A percentile compares a stretch with the other conserved stretches of the same genome.
phyloP scores from a whole-genome alignment of 2,113 vertebrate species.

The Excalfactoria chinensis region DNA sequence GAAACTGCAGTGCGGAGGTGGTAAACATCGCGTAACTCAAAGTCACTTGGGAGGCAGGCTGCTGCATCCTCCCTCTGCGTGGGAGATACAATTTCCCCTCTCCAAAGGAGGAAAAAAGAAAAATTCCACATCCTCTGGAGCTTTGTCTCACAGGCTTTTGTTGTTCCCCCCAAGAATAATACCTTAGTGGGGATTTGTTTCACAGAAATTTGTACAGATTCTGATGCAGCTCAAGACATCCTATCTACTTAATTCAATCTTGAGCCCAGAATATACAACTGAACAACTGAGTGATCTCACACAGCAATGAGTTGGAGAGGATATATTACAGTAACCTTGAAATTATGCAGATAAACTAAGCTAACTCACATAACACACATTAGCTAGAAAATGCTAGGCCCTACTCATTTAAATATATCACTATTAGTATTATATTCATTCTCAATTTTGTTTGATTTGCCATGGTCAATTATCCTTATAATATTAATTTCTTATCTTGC shows the following conservation, averaged over 20 bases:
- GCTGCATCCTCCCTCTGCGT: neutral
- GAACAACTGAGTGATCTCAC: neutral
- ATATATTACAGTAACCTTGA: neutral
- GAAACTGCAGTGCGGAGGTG: neutral
- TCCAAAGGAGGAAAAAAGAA: fast-evolving
- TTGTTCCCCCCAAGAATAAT: neutral
- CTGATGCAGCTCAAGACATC: neutral
- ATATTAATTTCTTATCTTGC: slow-evolving; percentile 51
- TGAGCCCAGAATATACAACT: neutral
- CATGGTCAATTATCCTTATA: slow-evolving; percentile 3
- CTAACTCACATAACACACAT: neutral
- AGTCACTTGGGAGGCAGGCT: neutral
- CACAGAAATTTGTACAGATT: neutral
- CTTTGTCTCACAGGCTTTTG: neutral
- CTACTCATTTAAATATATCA: slow-evolving; percentile 8
- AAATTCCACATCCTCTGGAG: neutral
- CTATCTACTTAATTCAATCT: neutral
- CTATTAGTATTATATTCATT: slow-evolving; percentile 10
- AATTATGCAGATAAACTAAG: neutral
- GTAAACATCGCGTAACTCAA: neutral
- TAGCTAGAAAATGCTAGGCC: neutral
- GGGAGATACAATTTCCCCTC: neutral
- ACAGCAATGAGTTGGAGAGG: neutral
- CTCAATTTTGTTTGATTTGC: slow-evolving; percentile 22
- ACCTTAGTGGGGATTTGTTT: neutral